Percentiles rank a stretch among this genome's conserved stretches.
Evolutionary conservation across 2,797 vertebrate genomes (phyloP).

Genomic region (Microtus obscurus): DNA sequence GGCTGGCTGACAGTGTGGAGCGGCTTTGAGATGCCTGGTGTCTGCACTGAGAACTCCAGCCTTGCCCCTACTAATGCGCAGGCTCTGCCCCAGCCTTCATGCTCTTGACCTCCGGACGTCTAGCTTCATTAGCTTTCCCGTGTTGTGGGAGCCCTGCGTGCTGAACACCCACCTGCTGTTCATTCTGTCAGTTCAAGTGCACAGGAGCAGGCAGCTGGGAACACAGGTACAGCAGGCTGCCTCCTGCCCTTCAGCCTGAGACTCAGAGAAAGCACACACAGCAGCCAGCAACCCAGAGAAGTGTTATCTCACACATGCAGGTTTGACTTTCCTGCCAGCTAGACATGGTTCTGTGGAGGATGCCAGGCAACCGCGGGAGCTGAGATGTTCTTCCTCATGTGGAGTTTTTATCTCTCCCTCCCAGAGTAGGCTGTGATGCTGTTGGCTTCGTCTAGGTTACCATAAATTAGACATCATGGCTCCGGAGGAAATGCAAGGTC

Average conservation of each 20-base stretch:
- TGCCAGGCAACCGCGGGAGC: not conserved
- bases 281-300: constrained; percentile 11
- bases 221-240: constrained; percentile 4
- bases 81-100: not conserved
- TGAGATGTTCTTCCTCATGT: not conserved
- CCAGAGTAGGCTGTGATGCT: not conserved
- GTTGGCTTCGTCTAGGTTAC: not conserved
- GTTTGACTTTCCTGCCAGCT: constrained; percentile 48
- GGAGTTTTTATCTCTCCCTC: constrained; percentile 68
- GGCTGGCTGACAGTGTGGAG: constrained; percentile 81
- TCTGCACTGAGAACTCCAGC: constrained; percentile 73
- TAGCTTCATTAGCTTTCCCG: constrained; percentile 56
- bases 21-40: constrained; percentile 80
- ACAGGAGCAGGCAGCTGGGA: constrained; percentile 67
- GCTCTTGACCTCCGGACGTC: constrained; percentile 73
- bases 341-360: not conserved
- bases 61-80: not conserved
- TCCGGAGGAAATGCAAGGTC: constrained; percentile 7
- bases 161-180: constrained; percentile 57
- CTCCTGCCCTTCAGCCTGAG: not conserved
- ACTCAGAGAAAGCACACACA: not conserved
- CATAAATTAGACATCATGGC: constrained; percentile 52
- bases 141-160: constrained; percentile 52
- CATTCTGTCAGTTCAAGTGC: constrained; percentile 70
- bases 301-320: constrained; percentile 58